Percentiles rank a stretch among this genome's conserved stretches.
Conservation (phyloP, 2,797 vertebrate genomes). For the Decapterus maruadsi region DNA sequence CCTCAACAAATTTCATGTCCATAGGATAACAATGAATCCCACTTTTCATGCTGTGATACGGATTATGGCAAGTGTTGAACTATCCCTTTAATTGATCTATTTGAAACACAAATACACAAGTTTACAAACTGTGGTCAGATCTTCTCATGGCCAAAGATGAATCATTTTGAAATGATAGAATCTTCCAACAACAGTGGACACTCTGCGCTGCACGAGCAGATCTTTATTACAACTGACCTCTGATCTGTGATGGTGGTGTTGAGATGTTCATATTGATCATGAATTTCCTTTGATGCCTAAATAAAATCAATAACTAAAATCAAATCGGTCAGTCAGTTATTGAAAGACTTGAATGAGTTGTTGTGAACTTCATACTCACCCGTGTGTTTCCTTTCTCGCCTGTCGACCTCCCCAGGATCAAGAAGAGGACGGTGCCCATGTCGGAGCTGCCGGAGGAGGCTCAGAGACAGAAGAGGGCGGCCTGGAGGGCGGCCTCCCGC, state of each 20-base stretch:
- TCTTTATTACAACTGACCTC: not conserved
- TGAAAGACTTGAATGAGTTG: no score
- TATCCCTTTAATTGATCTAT: not conserved
- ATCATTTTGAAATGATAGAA: no score
- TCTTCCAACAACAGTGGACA: not conserved
- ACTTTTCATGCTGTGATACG: no score
- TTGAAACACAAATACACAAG: not conserved
- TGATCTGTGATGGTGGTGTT: not conserved
- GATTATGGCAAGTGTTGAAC: no score
- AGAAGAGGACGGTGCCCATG: constrained; percentile 72
- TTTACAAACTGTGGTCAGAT: not conserved
- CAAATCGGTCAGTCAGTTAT: not conserved
- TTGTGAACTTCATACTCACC: not conserved
- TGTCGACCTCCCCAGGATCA: constrained; percentile 66
- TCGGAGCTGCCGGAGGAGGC: constrained; percentile 80
- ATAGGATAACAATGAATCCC: no score
- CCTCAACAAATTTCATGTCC: no score
- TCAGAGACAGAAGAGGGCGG: constrained; percentile 78
- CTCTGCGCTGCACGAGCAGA: not conserved
- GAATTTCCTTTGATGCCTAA: not conserved
- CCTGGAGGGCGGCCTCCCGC: constrained; percentile 83
- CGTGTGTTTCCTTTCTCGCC: not conserved
- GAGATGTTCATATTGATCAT: not conserved
- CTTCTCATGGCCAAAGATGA: not conserved
- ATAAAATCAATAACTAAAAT: no score